Evolutionary conservation across 2,797 vertebrate species (phyloP), one percentile per base, ranked within the genome.

Genomic region (Chelmon rostratus): DNA sequence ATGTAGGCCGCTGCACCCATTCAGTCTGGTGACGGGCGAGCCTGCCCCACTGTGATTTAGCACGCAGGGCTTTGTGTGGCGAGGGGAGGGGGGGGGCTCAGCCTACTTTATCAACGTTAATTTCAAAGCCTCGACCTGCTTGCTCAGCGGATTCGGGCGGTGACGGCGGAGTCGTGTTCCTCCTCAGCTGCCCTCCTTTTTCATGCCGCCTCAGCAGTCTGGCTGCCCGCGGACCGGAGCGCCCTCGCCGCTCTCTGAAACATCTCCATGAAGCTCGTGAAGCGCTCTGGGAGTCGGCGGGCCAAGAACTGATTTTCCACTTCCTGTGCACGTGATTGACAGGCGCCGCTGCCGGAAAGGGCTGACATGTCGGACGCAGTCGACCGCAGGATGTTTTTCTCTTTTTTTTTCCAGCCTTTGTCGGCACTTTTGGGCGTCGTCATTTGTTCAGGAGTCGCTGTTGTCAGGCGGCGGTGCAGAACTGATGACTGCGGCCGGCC

Each of bases 21-120:
- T 90, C 87, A 86, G 86, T 90, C 86, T 71, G 68, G 79, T 87
- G 88, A 87, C 62, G 70, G 80, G 79, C 79, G 66, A 74, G 78
- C 70, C 78, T 70, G 87, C 79, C 81, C 83, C 40, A 25, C 74
- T 79, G 83, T 93, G 93, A 95, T 95, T 92, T 93, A 94, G 87
- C 89, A 88, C 76, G 50, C 77, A 3, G 58, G 57, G 54, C 49
- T 84, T 71, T 19, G 73, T 76, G 86, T 33, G 54, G 75, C 47
- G 70, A 40, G 67, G 11, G 25, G 73, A 28, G 47, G 56, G 73
- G n/a, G 75, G 61, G 76, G 67, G 77, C 71, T 80, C 67, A 67
- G 81, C 69, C 86, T 86, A 92, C 91, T 95, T 95, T 85, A 94
- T 94, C 94, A 94, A 89, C 77, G 91, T 92, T 95, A 87, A 88